Conservation (phyloP, 2,113 vertebrate species). For the Lophochroa leadbeateri region DNA sequence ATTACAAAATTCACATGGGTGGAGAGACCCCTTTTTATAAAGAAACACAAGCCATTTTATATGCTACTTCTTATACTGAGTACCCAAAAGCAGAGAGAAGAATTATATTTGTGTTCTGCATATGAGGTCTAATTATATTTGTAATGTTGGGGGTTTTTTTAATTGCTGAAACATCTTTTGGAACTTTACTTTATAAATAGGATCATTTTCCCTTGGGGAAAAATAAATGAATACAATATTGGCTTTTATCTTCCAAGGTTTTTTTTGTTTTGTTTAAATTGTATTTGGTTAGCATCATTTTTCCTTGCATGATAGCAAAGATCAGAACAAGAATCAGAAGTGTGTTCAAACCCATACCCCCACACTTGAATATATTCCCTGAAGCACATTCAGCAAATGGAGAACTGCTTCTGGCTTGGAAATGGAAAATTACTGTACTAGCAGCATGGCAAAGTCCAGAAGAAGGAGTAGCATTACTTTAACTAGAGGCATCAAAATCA, state of each 20-base stretch:
- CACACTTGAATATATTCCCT: not conserved
- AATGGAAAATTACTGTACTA: not conserved
- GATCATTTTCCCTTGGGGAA: not conserved
- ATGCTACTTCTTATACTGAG: not conserved
- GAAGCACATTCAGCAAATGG: not conserved
- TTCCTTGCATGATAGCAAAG: not conserved
- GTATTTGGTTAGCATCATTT: not conserved
- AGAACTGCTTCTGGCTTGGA: not conserved
- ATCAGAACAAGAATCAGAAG: not conserved
- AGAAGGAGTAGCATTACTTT: not conserved
- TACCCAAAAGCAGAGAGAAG: not conserved
- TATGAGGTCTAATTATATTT: not conserved
- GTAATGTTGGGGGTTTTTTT: not conserved
- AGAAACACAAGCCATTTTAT: not conserved
- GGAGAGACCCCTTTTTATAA: not conserved
- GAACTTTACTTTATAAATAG: not conserved
- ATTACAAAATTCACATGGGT: not conserved
- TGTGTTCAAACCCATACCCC: not conserved
- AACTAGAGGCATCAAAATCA: not conserved
- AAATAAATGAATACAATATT: not conserved
- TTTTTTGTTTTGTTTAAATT: not conserved
- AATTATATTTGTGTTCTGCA: not conserved
- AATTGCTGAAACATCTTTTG: not conserved
- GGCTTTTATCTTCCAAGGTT: not conserved
- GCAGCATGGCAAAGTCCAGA: not conserved